A percentile compares a stretch with the other conserved stretches of the same genome.
phyloP scores from a whole-genome alignment of 2,888 invertebrate genomes.

The Hypsopygia costalis region DNA sequence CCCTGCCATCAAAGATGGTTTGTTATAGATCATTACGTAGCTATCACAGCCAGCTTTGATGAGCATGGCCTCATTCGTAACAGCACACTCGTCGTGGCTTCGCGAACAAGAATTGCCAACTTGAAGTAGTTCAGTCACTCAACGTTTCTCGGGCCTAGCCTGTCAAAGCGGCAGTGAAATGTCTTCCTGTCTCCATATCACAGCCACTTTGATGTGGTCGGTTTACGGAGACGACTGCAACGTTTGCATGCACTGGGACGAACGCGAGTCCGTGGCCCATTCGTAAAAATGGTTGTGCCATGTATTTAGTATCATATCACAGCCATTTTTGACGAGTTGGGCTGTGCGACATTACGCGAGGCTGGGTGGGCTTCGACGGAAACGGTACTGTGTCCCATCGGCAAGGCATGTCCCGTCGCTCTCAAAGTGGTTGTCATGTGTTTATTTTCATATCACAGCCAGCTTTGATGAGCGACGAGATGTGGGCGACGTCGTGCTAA shows the following conservation, averaged over 20 bases:
- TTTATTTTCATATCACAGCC: conserved; percentile 94
- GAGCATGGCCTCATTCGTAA: conserved; percentile 85
- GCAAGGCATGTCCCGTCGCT: conserved; percentile 74
- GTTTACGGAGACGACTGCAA: conserved; percentile 65
- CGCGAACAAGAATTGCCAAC: conserved; percentile 6
- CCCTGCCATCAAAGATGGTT: conserved; percentile 89
- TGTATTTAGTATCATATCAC: conserved; percentile 88
- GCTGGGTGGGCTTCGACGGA: conserved; percentile 6
- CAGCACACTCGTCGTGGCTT: conserved; percentile 18
- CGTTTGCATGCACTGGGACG: conserved; percentile 7
- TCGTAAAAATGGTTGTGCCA: conserved; percentile 91
- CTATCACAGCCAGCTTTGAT: conserved; percentile 99
- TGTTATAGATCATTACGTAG: conserved; percentile 85
- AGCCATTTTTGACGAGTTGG: conserved; percentile 97
- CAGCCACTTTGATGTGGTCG: conserved; percentile 98
- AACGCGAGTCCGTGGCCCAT: conserved; percentile 60
- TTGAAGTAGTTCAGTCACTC: conserved; percentile 6
- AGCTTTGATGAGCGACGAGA: conserved; percentile 96
- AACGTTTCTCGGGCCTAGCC: conserved; percentile 80
- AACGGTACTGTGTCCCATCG: background rate
- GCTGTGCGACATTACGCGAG: conserved; percentile 74
- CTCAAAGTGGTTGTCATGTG: conserved; percentile 96
- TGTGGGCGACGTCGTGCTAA: conserved; percentile 8
- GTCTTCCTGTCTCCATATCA: conserved; percentile 89
- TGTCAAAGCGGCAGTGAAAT: conserved; percentile 96